Conservation (phyloP, 2,797 vertebrate genomes). For the Cyclopterus lumpus region DNA sequence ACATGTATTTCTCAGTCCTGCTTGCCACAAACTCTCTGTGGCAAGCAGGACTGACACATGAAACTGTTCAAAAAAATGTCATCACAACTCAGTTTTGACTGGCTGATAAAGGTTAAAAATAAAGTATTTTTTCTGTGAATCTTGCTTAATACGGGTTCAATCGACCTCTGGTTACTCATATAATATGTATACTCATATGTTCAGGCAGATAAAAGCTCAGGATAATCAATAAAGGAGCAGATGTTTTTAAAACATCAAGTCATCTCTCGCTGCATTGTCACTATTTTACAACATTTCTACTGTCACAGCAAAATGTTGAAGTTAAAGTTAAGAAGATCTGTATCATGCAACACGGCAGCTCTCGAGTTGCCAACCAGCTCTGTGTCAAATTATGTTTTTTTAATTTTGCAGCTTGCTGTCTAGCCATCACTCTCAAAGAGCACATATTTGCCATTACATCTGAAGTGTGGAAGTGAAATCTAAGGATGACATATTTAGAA, state of each 20-base stretch:
- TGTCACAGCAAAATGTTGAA: conserved; percentile 2
- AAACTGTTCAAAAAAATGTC: conserved; percentile 15
- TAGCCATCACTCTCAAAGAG: background rate
- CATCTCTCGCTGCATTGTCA: background rate
- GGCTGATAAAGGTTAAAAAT: background rate
- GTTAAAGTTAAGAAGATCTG: background rate
- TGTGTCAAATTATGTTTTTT: background rate
- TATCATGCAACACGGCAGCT: background rate
- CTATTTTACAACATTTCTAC: conserved; percentile 16
- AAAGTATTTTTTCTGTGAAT: background rate
- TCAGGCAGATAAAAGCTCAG: background rate
- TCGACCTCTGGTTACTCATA: background rate
- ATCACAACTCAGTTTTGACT: background rate
- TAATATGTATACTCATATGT: background rate
- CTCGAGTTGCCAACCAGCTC: background rate
- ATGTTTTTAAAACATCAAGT: conserved; percentile 1
- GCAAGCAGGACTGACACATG: background rate
- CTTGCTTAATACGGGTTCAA: background rate
- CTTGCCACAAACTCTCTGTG: background rate
- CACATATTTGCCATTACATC: background rate
- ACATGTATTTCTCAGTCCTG: conserved; percentile 12
- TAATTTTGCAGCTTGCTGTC: background rate
- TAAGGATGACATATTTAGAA: conserved; percentile 60
- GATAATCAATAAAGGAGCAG: background rate
- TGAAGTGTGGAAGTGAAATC: conserved; percentile 65